Percentiles rank a stretch among this genome's conserved stretches.
Evolutionary conservation across 2,797 vertebrate genomes (phyloP).

Genomic region (Phrynocephalus forsythii): DNA sequence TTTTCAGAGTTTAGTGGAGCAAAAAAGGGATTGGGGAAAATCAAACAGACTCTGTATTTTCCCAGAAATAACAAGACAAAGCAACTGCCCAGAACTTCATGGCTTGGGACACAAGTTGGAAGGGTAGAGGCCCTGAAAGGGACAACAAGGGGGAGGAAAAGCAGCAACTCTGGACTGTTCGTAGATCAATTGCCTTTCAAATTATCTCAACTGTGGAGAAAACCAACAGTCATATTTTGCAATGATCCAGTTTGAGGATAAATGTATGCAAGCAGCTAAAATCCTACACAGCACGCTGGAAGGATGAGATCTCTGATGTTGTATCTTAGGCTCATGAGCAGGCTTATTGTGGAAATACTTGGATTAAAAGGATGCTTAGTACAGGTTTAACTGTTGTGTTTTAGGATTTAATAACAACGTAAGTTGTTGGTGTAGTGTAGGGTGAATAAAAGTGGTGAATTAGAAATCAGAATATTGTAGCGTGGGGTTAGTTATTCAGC

Average conservation of each 20-base stretch:
- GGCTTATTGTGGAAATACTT: background rate
- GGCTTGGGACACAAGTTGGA: constrained; percentile 56
- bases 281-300: background rate
- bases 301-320: background rate
- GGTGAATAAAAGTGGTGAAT: too few relatives aligned
- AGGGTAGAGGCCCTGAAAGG: constrained; percentile 57
- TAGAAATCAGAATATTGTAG: too few relatives aligned
- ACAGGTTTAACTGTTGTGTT: background rate
- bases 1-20: constrained; percentile 72
- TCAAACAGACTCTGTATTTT: constrained; percentile 43
- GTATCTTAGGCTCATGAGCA: constrained; percentile 12
- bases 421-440: too few relatives aligned
- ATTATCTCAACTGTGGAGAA: background rate
- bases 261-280: background rate
- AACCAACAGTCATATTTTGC: background rate
- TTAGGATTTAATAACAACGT: background rate
- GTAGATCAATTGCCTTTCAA: constrained; percentile 18
- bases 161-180: constrained; percentile 50
- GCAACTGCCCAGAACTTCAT: constrained; percentile 62
- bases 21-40: constrained; percentile 52
- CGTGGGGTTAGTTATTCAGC: too few relatives aligned
- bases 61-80: constrained; percentile 67
- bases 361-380: background rate
- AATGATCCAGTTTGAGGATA: constrained; percentile 1
- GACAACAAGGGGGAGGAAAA: constrained; percentile 38